Conservation (phyloP, 35 echinoderm and acorn worm genomes). For the Eucidaris tribuloides region DNA sequence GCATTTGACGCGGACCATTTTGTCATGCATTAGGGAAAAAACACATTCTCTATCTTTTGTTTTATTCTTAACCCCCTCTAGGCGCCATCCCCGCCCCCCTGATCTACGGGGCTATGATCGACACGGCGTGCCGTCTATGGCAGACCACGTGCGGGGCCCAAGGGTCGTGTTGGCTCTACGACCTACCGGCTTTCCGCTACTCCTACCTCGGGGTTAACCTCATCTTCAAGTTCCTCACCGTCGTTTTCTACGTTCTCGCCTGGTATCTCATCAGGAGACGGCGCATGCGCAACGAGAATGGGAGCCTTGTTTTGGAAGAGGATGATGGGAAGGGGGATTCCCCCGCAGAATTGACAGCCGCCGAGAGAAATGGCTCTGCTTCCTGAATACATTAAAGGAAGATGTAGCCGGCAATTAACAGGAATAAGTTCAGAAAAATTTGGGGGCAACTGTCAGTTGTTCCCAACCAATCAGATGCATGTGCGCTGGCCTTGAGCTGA, state of each 20-base stretch:
- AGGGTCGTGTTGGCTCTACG: conserved; percentile 78
- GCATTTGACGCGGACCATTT: too few species aligned
- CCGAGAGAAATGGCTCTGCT: too few species aligned
- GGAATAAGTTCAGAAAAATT: too few species aligned
- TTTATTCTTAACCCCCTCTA: background rate
- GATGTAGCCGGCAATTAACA: too few species aligned
- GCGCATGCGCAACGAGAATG: background rate
- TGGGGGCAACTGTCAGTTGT: too few species aligned
- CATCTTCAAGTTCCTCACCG: conserved; percentile 27
- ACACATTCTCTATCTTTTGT: too few species aligned
- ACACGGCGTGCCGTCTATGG: conserved; percentile 67
- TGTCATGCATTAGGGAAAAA: too few species aligned
- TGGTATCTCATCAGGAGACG: conserved; percentile 32
- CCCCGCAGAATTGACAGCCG: too few species aligned
- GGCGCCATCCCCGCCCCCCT: conserved; percentile 82
- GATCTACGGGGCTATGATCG: conserved; percentile 77
- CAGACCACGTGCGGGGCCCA: conserved; percentile 57
- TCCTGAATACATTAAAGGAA: too few species aligned
- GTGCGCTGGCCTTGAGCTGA: too few species aligned
- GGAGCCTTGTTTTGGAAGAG: background rate
- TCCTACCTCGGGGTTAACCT: conserved; percentile 37
- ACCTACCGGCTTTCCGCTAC: conserved; percentile 54
- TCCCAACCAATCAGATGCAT: too few species aligned
- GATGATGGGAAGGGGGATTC: background rate
- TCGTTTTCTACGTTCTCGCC: background rate